Base-by-base conservation (phyloP, 2,113 vertebrate genomes). In the Sturnus vulgaris region DNA sequence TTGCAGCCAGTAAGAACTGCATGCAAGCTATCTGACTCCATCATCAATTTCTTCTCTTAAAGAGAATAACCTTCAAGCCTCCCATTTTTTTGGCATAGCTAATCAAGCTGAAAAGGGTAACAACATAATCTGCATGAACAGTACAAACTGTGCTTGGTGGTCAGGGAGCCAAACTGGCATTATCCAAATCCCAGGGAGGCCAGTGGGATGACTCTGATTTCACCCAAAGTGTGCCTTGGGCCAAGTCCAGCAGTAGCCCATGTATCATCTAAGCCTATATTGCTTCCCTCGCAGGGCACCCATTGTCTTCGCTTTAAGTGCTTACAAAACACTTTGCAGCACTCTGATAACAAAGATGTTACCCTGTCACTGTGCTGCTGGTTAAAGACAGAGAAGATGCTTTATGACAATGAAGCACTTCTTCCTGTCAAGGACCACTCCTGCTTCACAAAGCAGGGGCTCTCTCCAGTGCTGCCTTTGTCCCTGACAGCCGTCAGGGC, bases 71-170 rank as follows among this genome's bases (percentile, higher is more conserved):
- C 44, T 91, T 85, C 56, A 82, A 87, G 49, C 12, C 17, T 91
- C 78, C 56, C 15, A 4, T 23, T 86, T 82, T 84, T 82, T 87
- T 94, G 73, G 57, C 70, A 72, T 35, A 68, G 70, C 5, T 76
- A 63, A 82, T 87, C n/a, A 68, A 85, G 49, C 52, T 76, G 52
- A 52, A 82, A 87, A 80, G 44, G 22, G 13, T 39, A 94, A 79
- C 61, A 68, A n/a, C 59, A 76, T 46, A 81, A 87, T 72, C 78
- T 79, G 40, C 70, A 64, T 42, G 70, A 91, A 59, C 30, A 82
- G 75, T 56, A 92, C 85, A 88, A 82, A 91, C 70, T 92, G 89
- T 94, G 92, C 81, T 76, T 90, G 31, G 37, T 49, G 56, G 37
- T 82, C 61, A 82, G 82, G 35, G 49, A 94, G 69, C 69, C 61